Conservation (phyloP, 2,797 vertebrate genomes). For the Gymnothorax javanicus region DNA sequence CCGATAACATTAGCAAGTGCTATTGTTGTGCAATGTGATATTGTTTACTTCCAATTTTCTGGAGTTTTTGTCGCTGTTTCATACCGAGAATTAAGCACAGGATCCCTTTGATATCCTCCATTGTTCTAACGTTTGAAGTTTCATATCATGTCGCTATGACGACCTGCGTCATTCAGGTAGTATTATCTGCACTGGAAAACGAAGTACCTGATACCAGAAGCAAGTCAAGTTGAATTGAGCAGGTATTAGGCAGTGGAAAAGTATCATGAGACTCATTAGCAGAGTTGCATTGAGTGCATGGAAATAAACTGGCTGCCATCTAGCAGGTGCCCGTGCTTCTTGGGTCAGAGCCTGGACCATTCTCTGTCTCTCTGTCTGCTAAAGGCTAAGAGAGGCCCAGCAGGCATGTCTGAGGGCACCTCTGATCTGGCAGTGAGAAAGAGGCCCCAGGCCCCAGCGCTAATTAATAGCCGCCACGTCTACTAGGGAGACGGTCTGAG, state of each 20-base stretch:
- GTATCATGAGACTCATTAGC: neutral
- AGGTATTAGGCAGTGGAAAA: neutral
- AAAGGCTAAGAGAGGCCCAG: neutral
- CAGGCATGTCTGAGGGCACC: neutral
- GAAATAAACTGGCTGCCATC: neutral
- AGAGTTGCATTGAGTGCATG: neutral
- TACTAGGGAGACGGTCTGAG: neutral
- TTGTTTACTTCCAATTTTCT: no score
- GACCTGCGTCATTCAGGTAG: no score
- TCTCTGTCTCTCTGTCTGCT: neutral
- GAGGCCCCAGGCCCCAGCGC: neutral
- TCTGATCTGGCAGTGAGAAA: neutral
- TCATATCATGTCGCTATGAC: no score
- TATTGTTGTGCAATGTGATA: no score
- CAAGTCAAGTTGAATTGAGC: no score
- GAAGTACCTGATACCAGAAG: no score
- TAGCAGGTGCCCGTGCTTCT: neutral
- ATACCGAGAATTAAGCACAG: no score
- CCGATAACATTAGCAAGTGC: no score
- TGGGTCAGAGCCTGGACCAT: neutral
- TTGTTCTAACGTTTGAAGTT: no score
- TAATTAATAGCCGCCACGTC: constrained; percentile 9
- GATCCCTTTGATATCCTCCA: no score
- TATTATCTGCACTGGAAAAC: no score
- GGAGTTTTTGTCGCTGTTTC: no score